phyloP scores from a whole-genome alignment of 1,140 invertebrate species.

The Drosophila tani region DNA sequence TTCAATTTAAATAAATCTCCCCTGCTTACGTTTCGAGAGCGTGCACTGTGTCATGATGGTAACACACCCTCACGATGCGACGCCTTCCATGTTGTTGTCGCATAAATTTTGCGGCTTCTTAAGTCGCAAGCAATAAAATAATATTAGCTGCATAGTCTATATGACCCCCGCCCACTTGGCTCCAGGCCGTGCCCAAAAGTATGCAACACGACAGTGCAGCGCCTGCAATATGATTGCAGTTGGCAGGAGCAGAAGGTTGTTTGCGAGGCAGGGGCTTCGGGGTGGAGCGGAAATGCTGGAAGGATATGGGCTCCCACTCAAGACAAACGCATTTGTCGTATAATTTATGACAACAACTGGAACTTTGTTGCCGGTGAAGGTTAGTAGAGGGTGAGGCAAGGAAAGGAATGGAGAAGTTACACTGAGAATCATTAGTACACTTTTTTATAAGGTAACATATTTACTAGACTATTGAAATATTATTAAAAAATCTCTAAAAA shows the following conservation, averaged over 20 bases:
- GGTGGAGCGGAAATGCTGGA: slow-evolving; percentile 1
- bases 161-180: slow-evolving; percentile 13
- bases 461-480: neutral
- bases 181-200: slow-evolving; percentile 57
- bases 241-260: slow-evolving; percentile 52
- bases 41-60: slow-evolving; percentile 5
- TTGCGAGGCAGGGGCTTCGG: no score
- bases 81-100: slow-evolving; percentile 72
- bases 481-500: no score
- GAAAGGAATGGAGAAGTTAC: neutral
- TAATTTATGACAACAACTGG: slow-evolving; percentile 71
- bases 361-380: slow-evolving; percentile 39
- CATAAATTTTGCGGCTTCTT: slow-evolving; percentile 84
- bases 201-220: slow-evolving; percentile 77
- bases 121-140: slow-evolving; percentile 83
- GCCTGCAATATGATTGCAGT: slow-evolving; percentile 73
- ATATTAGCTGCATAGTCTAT: slow-evolving; percentile 79
- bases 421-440: neutral
- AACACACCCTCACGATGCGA: slow-evolving; percentile 10
- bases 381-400: neutral
- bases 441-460: neutral
- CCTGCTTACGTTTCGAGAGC: neutral
- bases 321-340: slow-evolving; percentile 82
- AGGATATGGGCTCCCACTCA: slow-evolving; percentile 56
- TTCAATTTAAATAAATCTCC: neutral